Conservation (phyloP, 2,888 invertebrate species). For the Chrysolina haemoptera region DNA sequence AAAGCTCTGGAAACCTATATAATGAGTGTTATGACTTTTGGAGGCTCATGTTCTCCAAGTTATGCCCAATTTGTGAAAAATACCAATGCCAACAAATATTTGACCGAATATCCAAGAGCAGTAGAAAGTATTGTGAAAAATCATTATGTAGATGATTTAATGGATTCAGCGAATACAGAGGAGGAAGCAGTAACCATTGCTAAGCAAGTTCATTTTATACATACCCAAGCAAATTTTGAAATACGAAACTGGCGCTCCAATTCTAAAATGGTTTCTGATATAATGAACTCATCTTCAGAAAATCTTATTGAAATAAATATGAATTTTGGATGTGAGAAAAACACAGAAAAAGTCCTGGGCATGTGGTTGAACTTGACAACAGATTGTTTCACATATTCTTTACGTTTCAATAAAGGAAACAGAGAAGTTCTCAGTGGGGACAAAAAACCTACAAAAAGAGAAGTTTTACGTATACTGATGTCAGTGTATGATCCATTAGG, state of each 20-base stretch:
- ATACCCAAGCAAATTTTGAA: not conserved
- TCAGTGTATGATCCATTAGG: slow-evolving; percentile 42
- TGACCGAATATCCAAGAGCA: slow-evolving; percentile 37
- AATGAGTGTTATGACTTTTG: slow-evolving; percentile 48
- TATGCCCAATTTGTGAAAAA: slow-evolving; percentile 46
- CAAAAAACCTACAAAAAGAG: slow-evolving; percentile 41
- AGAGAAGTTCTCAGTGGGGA: slow-evolving; percentile 31
- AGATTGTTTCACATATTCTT: slow-evolving; percentile 25
- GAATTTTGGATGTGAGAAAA: not conserved
- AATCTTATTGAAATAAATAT: not conserved
- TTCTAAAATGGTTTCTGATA: not conserved
- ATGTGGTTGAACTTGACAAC: slow-evolving; percentile 36
- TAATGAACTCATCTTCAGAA: not conserved
- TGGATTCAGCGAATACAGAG: slow-evolving; percentile 40
- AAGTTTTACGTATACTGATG: slow-evolving; percentile 39
- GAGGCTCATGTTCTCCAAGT: slow-evolving; percentile 42
- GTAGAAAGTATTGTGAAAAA: slow-evolving; percentile 35
- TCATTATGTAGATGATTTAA: slow-evolving; percentile 51
- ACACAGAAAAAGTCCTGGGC: slow-evolving; percentile 35
- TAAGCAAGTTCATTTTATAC: not conserved
- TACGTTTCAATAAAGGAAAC: slow-evolving; percentile 36
- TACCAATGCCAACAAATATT: slow-evolving; percentile 42
- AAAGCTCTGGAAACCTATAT: slow-evolving; percentile 48
- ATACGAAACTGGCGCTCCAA: not conserved
- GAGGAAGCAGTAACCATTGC: slow-evolving; percentile 21